phyloP scores from a whole-genome alignment of 2,888 invertebrate genomes.

The Synergus japonicus region DNA sequence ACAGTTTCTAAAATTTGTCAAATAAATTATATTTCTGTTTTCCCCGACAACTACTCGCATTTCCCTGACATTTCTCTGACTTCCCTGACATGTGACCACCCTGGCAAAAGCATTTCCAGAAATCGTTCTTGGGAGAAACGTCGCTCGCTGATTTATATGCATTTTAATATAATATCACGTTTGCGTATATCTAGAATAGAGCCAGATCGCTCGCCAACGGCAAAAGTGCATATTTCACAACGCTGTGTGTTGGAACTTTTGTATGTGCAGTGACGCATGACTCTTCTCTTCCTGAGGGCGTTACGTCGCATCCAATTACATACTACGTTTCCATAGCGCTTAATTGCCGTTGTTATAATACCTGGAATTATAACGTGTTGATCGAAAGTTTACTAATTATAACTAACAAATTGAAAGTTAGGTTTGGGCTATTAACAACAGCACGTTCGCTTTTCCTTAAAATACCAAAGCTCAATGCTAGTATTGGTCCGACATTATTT shows the following conservation, averaged over 20 bases:
- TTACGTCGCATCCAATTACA: conserved; percentile 8
- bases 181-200: conserved; percentile 4
- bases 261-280: conserved; percentile 9
- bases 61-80: too few relatives aligned
- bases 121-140: too few relatives aligned
- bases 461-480: too few relatives aligned
- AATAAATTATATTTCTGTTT: too few relatives aligned
- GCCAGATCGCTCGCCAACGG: conserved; percentile 8
- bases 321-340: neutral
- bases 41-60: too few relatives aligned
- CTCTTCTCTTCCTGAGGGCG: neutral
- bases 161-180: too few relatives aligned
- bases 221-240: conserved; percentile 28
- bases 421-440: conserved; percentile 10
- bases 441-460: neutral
- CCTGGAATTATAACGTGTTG: conserved; percentile 14
- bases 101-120: too few relatives aligned
- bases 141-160: too few relatives aligned
- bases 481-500: too few relatives aligned
- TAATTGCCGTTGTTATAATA: conserved; percentile 27
- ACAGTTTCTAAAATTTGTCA: too few relatives aligned
- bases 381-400: conserved; percentile 57
- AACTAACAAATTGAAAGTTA: conserved; percentile 53
- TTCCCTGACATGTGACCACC: too few relatives aligned
- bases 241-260: neutral